Evolutionary conservation across 2,113 vertebrate genomes (phyloP), one percentile per base, ranked within the genome.

Genomic region (Gallinago undulata): DNA sequence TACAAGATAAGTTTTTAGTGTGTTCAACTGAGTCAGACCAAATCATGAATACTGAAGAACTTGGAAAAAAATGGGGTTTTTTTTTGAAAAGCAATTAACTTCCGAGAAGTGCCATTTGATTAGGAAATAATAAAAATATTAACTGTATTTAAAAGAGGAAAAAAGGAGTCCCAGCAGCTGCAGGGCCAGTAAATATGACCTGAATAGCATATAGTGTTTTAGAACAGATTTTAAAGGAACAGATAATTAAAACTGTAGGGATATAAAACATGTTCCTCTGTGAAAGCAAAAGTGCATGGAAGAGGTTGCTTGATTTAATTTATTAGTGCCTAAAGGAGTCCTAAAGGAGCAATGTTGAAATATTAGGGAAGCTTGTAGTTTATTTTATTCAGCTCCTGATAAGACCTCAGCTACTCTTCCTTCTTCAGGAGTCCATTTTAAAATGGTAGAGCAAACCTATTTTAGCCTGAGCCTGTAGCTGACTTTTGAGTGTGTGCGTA

Each of bases 21-120:
- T 60, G 28, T 68, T 76, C 4, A 43, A 16, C 28, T 64, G 35
- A 63, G 21, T 30, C 51, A 37, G 25, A 90, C 14, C 7, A 48
- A n/a, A n/a, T 87, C 6, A 21, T 66, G 33, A 82, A 48, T 37
- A 73, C 8, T 0, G 3, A 72, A 93, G 51, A 64, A 77, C 15
- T 7, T 62, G 18, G 4, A 15, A n/a, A 19, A 25, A 5, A 1
- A 1, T 1, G 2, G 5, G 6, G 1, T 16, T 67, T 12, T 67
- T 12, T 37, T 84, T 68, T 76, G 9, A 13, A 63, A 88, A 79
- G 50, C 30, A 62, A 21, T 62, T 87, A 51, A 57, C 18, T 41
- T 73, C 18, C 9, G 13, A 82, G 47, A 64, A 56, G 5, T 68
- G 62, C 19, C 35, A 11, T 90, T 95, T 72, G 47, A 45, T 83